Evolutionary conservation across 2,888 invertebrate genomes (phyloP).

Genomic region (Flabesymbios commensalis): DNA sequence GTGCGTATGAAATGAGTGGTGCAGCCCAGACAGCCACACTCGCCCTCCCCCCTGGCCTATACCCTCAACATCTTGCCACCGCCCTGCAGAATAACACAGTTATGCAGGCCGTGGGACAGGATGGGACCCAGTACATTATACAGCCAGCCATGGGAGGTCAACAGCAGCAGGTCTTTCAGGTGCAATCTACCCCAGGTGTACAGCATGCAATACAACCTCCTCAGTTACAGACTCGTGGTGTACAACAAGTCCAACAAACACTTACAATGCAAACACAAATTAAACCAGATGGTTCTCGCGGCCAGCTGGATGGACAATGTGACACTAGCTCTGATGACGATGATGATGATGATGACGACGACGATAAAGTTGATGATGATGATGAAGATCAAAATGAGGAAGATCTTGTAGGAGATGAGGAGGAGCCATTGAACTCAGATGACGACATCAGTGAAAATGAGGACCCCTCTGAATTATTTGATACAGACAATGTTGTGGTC

Average conservation of each 20-base stretch:
- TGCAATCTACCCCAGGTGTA: no score
- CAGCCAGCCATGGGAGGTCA: slow-evolving; percentile 5
- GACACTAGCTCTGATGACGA: slow-evolving; percentile 69
- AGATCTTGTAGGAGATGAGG: slow-evolving; percentile 68
- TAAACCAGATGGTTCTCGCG: no score
- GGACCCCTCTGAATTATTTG: slow-evolving; percentile 90
- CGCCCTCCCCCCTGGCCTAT: slow-evolving; percentile 73
- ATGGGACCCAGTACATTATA: slow-evolving; percentile 8
- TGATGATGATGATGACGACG: slow-evolving; percentile 77
- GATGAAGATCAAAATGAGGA: slow-evolving; percentile 75
- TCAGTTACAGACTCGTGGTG: no score
- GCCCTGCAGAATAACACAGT: slow-evolving; percentile 6
- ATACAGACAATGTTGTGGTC: slow-evolving; percentile 98
- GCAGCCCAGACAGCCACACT: slow-evolving; percentile 83
- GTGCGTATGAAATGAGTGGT: no score
- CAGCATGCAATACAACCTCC: no score
- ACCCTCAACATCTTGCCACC: slow-evolving; percentile 50
- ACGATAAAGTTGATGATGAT: slow-evolving; percentile 69
- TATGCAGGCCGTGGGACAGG: slow-evolving; percentile 7
- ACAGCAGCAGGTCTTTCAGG: no score
- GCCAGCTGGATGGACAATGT: slow-evolving; percentile 62
- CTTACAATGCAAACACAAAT: no score
- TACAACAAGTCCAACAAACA: no score
- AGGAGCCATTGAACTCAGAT: slow-evolving; percentile 93
- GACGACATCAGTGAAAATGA: slow-evolving; percentile 91